phyloP scores from a whole-genome alignment of 2,797 vertebrate species.

The Eulemur rubriventer region DNA sequence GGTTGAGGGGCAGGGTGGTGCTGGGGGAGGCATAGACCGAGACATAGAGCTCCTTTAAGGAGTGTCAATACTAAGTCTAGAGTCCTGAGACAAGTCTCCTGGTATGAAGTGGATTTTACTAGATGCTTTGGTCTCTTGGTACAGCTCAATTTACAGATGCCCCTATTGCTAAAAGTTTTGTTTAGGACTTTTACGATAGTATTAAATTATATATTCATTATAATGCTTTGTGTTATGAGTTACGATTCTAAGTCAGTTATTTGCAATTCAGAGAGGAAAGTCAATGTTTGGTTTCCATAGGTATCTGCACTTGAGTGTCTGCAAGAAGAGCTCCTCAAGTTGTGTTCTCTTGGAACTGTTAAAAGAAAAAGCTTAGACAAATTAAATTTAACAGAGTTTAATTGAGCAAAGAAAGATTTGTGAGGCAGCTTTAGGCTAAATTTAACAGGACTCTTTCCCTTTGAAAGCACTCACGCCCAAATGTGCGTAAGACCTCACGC shows the following conservation, averaged over 20 bases:
- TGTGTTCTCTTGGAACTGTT: background rate
- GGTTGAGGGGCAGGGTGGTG: background rate
- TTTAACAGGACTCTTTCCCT: background rate
- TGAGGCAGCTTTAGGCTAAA: background rate
- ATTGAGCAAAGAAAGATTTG: background rate
- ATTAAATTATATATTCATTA: background rate
- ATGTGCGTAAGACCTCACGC: background rate
- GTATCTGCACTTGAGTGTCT: background rate
- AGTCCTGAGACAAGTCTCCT: background rate
- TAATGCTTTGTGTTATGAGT: background rate
- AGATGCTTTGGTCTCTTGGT: background rate
- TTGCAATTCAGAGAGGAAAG: conserved; percentile 12
- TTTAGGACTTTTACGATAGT: background rate
- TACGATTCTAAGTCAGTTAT: background rate
- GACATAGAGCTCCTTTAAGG: background rate
- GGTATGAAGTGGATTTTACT: background rate
- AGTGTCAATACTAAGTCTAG: background rate
- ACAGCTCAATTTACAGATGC: background rate
- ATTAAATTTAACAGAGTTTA: background rate
- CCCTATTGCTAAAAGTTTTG: background rate
- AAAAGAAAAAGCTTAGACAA: background rate
- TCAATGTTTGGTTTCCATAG: background rate
- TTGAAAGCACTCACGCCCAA: background rate
- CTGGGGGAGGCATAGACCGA: background rate
- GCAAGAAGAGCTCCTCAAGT: background rate